Conservation (phyloP, 2,888 invertebrate genomes). For the Diadegma fenestrale region DNA sequence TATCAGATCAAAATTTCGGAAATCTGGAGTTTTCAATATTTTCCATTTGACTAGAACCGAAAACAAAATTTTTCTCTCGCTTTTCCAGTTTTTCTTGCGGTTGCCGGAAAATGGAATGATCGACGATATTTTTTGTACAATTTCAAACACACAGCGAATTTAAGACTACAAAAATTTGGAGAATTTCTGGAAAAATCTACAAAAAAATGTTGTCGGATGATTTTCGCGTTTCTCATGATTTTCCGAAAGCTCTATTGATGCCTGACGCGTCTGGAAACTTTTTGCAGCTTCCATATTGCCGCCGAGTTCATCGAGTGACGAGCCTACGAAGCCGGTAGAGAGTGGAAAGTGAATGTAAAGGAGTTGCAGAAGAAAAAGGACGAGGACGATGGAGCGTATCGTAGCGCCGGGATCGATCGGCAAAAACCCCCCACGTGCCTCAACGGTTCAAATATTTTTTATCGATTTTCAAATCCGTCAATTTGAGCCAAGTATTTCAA, state of each 20-base stretch:
- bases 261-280: not conserved
- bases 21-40: too few relatives aligned
- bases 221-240: not conserved
- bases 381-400: conserved; percentile 5
- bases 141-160: not conserved
- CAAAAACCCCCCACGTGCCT: conserved; percentile 1
- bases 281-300: conserved; percentile 74
- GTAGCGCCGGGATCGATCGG: conserved; percentile 30
- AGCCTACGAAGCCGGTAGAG: conserved; percentile 39
- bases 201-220: not conserved
- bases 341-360: conserved; percentile 15
- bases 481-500: not conserved
- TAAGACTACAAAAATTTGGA: not conserved
- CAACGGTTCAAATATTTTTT: not conserved
- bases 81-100: not conserved
- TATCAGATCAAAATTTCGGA: too few relatives aligned
- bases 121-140: not conserved
- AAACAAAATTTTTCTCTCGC: not conserved
- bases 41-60: not conserved
- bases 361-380: not conserved
- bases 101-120: not conserved
- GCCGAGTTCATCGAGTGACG: conserved; percentile 69
- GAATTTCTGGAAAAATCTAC: not conserved
- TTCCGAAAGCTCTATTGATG: not conserved
- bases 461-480: not conserved